Evolutionary conservation across 2,113 vertebrate species (phyloP).

Genomic region (Nesogale talazaci): DNA sequence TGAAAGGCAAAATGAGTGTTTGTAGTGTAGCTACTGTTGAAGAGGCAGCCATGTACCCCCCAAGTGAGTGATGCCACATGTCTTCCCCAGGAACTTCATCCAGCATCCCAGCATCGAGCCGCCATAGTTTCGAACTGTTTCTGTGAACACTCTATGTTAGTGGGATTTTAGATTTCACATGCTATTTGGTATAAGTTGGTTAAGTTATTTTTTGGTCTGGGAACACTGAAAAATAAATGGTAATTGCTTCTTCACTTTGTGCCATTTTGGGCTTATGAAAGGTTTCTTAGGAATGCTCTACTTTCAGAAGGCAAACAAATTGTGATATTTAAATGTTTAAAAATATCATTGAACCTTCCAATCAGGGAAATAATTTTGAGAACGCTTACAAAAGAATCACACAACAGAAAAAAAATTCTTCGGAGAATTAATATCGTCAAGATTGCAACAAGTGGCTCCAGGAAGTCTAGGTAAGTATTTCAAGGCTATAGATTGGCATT

Average conservation of each 20-base stretch:
- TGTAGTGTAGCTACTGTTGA: not conserved
- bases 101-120: not conserved
- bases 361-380: slow-evolving; percentile 39
- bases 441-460: slow-evolving; percentile 55
- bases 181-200: not conserved
- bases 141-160: not conserved
- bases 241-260: not conserved
- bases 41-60: not conserved
- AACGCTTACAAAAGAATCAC: not conserved
- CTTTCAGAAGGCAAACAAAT: not conserved
- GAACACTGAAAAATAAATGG: not conserved
- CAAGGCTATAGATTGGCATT: slow-evolving; percentile 53
- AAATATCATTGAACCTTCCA: slow-evolving; percentile 15
- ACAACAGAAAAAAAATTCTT: not conserved
- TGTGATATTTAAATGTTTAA: not conserved
- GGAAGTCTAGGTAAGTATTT: slow-evolving; percentile 64
- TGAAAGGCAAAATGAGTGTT: not conserved
- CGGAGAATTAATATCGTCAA: slow-evolving; percentile 25
- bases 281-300: not conserved
- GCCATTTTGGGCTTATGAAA: not conserved
- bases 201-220: not conserved
- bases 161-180: not conserved
- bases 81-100: not conserved
- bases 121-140: not conserved
- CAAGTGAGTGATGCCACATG: not conserved